Conservation (phyloP, 2,113 vertebrate genomes). For the Callaeas wilsoni region DNA sequence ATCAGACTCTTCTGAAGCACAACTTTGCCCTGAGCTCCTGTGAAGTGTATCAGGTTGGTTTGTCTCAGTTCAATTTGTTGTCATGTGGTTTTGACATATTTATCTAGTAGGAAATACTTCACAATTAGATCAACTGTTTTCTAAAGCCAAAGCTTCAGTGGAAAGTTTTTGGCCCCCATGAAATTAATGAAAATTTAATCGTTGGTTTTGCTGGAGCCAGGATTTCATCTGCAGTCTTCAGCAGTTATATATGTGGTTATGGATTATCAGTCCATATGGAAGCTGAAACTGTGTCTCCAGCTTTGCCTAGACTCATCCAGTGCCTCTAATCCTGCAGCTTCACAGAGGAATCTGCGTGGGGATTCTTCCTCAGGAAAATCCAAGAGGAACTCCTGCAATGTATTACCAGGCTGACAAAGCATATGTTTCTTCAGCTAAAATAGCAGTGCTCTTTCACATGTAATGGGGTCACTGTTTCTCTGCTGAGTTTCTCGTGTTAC, state of each 20-base stretch:
- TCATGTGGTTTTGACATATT: neutral
- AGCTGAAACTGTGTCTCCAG: neutral
- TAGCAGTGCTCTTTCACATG: neutral
- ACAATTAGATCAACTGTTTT: neutral
- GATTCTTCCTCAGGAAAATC: neutral
- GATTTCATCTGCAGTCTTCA: neutral
- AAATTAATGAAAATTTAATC: neutral
- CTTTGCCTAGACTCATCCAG: neutral
- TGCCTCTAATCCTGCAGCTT: neutral
- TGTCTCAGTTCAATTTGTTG: neutral
- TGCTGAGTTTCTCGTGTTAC: neutral
- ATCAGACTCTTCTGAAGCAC: neutral
- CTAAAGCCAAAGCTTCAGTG: neutral
- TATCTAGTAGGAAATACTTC: neutral
- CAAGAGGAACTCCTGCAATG: neutral
- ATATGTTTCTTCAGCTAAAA: neutral
- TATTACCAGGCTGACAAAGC: neutral
- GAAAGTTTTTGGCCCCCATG: neutral
- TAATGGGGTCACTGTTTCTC: constrained; percentile 22
- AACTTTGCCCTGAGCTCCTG: neutral
- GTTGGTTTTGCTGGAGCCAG: neutral
- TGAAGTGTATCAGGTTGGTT: neutral
- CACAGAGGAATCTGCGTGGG: neutral
- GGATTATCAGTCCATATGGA: neutral
- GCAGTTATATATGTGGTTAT: neutral